Base-by-base conservation (phyloP, 2,113 vertebrate species). In the Festucalex cinctus region DNA sequence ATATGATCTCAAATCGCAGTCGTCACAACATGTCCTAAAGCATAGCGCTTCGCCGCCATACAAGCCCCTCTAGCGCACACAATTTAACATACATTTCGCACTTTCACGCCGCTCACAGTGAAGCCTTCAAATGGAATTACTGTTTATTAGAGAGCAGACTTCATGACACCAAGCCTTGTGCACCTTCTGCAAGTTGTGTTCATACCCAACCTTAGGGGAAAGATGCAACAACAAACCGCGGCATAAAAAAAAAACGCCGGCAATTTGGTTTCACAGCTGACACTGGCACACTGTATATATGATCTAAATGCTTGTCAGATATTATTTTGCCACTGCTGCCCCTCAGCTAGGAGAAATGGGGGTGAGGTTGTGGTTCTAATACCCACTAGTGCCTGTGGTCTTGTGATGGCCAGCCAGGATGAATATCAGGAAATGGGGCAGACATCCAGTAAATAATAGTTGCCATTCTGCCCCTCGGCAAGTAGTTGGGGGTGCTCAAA, bases 391-490 rank as follows among this genome's bases (percentile, higher is more conserved):
- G 14, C 26, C 26, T 65, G 46, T 74, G 73, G 83, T 81, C 73
- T 59, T 28, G n/a, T 66, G 75, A 76, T 76, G 77, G 73, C 69
- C 80, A 86, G 88, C 87, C 88, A 89, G 69, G 72, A 80, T 82
- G 79, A 82, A 88, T 91, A 78, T 88, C 76, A 83, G 79, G 84
- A 90, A 91, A 90, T 88, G 90, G 92, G 81, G 90, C 88, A 87
- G 87, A 91, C 88, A 83, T 86, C 77, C 82, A 89, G 90, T 89
- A 90, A 92, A 92, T 90, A 91, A 87, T 82, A 84, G 82, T 86
- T 91, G 87, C 86, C 85, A 86, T 82, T 79, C 82, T 89, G 73
- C 84, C 89, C 83, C 83, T 83, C 73, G 77, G 90, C 85, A 48
- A 77, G 76, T n/a, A 6, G 63, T 35, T 28, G 65, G 48, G 68